A percentile compares a stretch with the other conserved stretches of the same genome.
These are phyloP conservation scores for Paramuricea clavata DNA, from an alignment of 92 coral and sea anemone species.

Conservation along the genomic window DNA sequence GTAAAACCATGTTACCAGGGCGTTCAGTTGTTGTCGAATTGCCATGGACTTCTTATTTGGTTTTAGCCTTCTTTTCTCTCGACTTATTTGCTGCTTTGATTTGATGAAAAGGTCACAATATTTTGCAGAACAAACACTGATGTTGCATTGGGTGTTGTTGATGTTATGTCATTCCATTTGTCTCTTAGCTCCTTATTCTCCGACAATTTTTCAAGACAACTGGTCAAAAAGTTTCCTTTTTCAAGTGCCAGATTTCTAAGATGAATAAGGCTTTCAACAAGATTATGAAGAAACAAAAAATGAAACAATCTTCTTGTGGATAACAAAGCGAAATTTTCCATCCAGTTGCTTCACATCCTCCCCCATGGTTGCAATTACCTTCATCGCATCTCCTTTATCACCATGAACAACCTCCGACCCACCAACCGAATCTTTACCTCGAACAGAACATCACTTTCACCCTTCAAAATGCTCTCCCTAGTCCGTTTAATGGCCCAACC, in stretches of 20 bases:
- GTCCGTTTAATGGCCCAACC: background rate
- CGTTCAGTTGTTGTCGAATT: background rate
- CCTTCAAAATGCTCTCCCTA: background rate
- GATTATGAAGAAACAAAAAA: constrained; percentile 3
- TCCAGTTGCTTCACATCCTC: constrained; percentile 3
- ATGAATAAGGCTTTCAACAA: background rate
- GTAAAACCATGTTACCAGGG: background rate
- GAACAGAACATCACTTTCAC: background rate
- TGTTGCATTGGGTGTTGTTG: constrained; percentile 1
- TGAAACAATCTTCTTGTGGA: background rate
- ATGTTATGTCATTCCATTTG: constrained; percentile 14
- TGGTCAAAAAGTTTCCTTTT: background rate
- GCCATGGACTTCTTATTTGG: constrained; percentile 19
- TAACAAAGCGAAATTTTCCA: background rate
- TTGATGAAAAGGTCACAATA: background rate
- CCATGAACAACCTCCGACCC: background rate
- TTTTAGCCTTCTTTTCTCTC: background rate
- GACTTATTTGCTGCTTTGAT: no score
- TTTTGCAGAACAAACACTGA: constrained; percentile 22
- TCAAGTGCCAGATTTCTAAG: background rate
- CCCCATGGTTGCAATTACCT: background rate
- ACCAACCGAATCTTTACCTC: background rate
- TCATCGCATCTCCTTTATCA: background rate
- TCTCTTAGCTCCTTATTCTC: constrained; percentile 5
- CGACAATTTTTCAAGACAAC: background rate